phyloP scores from a whole-genome alignment of 2,888 invertebrate species.

The Phortica magna region DNA sequence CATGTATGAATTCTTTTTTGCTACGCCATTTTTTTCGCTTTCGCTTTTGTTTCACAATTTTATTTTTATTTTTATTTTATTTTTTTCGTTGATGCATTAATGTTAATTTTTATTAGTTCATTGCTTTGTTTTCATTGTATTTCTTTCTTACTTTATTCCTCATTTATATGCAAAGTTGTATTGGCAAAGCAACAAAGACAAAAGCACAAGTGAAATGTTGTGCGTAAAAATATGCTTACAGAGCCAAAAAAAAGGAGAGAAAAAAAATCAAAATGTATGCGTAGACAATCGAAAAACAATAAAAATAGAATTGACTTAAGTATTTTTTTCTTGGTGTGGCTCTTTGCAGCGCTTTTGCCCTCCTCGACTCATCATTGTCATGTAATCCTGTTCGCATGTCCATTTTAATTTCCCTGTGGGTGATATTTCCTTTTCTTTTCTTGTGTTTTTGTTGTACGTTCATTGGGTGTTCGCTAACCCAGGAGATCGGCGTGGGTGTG shows the following conservation, averaged over 20 bases:
- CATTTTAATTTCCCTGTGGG: conserved; percentile 20
- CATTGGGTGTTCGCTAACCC: neutral
- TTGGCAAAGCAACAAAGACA: conserved; percentile 47
- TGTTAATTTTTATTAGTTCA: conserved; percentile 72
- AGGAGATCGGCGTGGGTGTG: neutral
- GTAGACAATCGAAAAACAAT: conserved; percentile 69
- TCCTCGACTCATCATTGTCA: neutral
- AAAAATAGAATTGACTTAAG: conserved; percentile 51
- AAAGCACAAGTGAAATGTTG: conserved; percentile 51
- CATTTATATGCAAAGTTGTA: conserved; percentile 63
- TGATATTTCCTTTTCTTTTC: conserved; percentile 1
- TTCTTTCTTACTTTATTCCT: conserved; percentile 37
- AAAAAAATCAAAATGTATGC: conserved; percentile 57
- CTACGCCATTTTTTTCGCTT: neutral
- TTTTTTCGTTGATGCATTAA: conserved; percentile 56
- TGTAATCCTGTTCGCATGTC: conserved; percentile 21
- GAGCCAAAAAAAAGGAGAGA: conserved; percentile 54
- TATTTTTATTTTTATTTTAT: conserved; percentile 34
- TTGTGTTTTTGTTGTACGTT: neutral
- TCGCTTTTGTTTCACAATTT: conserved; percentile 27
- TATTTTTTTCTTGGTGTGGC: neutral
- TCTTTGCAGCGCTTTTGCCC: neutral
- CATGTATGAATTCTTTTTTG: conserved; percentile 40
- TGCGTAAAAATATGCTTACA: conserved; percentile 56
- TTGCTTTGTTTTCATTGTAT: conserved; percentile 48